Percentiles rank a stretch among this genome's conserved stretches.
Evolutionary conservation across 1,140 invertebrate genomes (phyloP).

Genomic region (Gyrodactylus bullatarudis): DNA sequence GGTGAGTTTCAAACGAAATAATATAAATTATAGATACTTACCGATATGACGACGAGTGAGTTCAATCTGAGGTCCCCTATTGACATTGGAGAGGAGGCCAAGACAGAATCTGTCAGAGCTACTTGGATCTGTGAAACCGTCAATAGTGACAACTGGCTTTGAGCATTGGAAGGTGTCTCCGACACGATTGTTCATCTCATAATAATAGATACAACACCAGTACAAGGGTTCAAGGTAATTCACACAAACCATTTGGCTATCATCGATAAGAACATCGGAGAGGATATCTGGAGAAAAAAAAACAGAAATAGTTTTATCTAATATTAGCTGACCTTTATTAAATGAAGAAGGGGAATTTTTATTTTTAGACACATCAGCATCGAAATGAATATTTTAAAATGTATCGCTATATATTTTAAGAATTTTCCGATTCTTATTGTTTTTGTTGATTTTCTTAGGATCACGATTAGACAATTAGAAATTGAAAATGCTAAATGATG

Average conservation of each 20-base stretch:
- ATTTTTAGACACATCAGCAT: no score
- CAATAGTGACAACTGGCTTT: conserved; percentile 11
- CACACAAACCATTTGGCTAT: neutral
- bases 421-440: no score
- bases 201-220: conserved; percentile 86
- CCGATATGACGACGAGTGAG: conserved; percentile 73
- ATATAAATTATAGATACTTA: conserved; percentile 28
- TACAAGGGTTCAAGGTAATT: conserved; percentile 1
- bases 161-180: conserved; percentile 9
- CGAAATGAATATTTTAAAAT: no score
- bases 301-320: no score
- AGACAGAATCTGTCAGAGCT: conserved; percentile 50
- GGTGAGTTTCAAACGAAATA: no score
- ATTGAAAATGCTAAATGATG: no score
- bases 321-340: no score
- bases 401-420: no score
- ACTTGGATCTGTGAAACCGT: conserved; percentile 21
- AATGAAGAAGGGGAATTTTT: no score
- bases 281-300: neutral
- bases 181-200: conserved; percentile 56
- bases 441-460: no score
- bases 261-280: conserved; percentile 22
- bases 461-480: no score
- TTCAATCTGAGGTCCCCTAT: conserved; percentile 53
- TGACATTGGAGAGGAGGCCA: conserved; percentile 63